Evolutionary conservation across 2,888 invertebrate genomes (phyloP).

Genomic region (Dasysyrphus tricinctus): DNA sequence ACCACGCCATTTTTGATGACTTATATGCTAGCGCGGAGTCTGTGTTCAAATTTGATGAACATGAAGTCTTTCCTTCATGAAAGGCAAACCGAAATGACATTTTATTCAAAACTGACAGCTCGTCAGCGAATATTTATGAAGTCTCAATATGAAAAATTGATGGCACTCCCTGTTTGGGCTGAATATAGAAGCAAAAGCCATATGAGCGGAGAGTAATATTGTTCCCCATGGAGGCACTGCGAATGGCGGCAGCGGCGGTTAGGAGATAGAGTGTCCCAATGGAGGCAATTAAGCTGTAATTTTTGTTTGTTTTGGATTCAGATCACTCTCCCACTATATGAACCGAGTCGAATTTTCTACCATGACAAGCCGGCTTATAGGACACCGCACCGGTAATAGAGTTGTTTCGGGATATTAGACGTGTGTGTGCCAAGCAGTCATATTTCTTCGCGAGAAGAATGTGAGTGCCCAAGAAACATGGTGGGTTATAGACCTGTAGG

Average conservation of each 20-base stretch:
- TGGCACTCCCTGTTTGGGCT: conserved; percentile 61
- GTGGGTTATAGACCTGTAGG: conserved; percentile 53
- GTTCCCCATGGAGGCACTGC: conserved; percentile 60
- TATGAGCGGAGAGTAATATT: conserved; percentile 41
- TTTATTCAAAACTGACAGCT: conserved; percentile 57
- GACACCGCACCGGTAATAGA: conserved; percentile 45
- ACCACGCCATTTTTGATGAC: conserved; percentile 52
- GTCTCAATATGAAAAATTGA: conserved; percentile 72
- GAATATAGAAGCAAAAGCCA: conserved; percentile 5
- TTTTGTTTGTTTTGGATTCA: conserved; percentile 7
- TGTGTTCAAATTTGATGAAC: conserved; percentile 13
- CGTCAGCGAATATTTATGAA: conserved; percentile 55
- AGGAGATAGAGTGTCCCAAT: conserved; percentile 49
- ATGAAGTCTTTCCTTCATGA: conserved; percentile 14
- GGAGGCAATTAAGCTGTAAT: conserved; percentile 42
- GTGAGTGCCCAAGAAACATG: conserved; percentile 8
- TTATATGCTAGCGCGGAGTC: conserved; percentile 18
- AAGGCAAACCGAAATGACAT: conserved; percentile 28
- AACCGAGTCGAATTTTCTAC: conserved; percentile 3
- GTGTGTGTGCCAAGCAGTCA: conserved; percentile 1
- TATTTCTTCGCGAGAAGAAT: conserved; percentile 40
- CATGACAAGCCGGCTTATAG: conserved; percentile 27
- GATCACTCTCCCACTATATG: conserved; percentile 44
- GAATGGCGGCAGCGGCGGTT: conserved; percentile 25
- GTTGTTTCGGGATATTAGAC: conserved; percentile 52